These are phyloP conservation scores for Trematocara marginatum DNA, from an alignment of 2,113 vertebrate species.

Conservation along the genomic window DNA sequence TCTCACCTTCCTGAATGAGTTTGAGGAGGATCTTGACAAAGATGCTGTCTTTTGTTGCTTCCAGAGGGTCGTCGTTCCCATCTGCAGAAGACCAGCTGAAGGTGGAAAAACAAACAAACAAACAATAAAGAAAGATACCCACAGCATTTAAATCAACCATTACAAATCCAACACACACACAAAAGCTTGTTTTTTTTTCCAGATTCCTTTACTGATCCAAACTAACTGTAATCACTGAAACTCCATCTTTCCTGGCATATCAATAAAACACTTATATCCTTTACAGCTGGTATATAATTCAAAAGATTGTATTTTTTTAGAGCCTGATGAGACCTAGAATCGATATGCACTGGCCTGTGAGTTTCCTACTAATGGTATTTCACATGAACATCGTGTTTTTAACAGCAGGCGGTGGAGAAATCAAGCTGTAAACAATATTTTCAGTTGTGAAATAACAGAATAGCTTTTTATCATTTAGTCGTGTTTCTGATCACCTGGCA, in stretches of 20 bases:
- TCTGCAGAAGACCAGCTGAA: conserved; percentile 86
- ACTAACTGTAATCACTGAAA: fast-evolving
- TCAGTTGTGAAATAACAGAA: not conserved
- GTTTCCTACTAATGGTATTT: not conserved
- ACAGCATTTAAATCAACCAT: not conserved
- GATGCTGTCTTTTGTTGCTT: conserved; percentile 89
- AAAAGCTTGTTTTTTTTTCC: not conserved
- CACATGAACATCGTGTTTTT: not conserved
- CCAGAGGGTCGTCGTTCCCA: conserved; percentile 88
- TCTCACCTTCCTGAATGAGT: conserved; percentile 87
- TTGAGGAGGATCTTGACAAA: conserved; percentile 94
- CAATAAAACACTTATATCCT: not conserved
- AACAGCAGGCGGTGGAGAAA: not conserved
- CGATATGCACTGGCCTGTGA: not conserved
- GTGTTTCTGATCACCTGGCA: not conserved
- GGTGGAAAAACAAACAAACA: not conserved
- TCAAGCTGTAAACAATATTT: not conserved
- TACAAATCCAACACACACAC: not conserved
- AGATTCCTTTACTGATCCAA: not conserved
- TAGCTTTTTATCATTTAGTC: not conserved
- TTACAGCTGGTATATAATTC: not conserved
- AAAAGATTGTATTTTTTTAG: not conserved
- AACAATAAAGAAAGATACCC: not conserved
- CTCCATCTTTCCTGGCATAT: not conserved
- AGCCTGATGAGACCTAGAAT: not conserved